Evolutionary conservation across 2,113 vertebrate genomes (phyloP), one percentile per base, ranked within the genome.

Genomic region (Vimba vimba): DNA sequence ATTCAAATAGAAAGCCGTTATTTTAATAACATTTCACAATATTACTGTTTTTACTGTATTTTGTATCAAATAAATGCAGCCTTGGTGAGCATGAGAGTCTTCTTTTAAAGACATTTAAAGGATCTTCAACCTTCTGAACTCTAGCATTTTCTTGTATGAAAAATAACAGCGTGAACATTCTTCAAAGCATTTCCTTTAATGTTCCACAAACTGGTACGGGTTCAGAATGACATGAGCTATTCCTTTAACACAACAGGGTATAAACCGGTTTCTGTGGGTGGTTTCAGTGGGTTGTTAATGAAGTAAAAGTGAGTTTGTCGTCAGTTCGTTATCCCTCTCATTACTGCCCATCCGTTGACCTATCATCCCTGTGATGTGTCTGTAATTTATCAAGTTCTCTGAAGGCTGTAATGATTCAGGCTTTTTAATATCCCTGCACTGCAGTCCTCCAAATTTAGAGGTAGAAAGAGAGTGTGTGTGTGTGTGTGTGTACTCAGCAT

Each of bases 401-500:
- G 30, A 43, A 12, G 30, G 55, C 45, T 84, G 21, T 27, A 84
- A 71, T 86, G 85, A 86, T 52, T 86, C 66, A 86, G 57, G 45
- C 43, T 57, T 88, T 86, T 88, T 74, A 57, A 62, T 85, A 82
- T 66, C 81, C 60, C 78, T 62, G 43, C 55, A 81, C 57, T 74
- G 68, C 77, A 82, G 80, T 52, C 62, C 45, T 82, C 62, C 62
- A 82, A 82, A 82, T 30, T 82, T 82, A 69, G 80, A 82, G 62
- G 59, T 81, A 81, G 27, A 36, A 59, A 59, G 52, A 39, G 52
- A 45, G 33, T 5, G 68, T n/a, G 71, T 25, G 73, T 19, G 59
- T 80, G 45, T 76, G 59, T 66, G 66, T 39, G 66, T 55, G 39
- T 45, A 47, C 76, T 86, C 85, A 75, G 78, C 78, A 86, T 86